A percentile compares a stretch with the other conserved stretches of the same genome.
Conservation (phyloP, 2,888 invertebrate genomes). For the Ectemnius cavifrons region DNA sequence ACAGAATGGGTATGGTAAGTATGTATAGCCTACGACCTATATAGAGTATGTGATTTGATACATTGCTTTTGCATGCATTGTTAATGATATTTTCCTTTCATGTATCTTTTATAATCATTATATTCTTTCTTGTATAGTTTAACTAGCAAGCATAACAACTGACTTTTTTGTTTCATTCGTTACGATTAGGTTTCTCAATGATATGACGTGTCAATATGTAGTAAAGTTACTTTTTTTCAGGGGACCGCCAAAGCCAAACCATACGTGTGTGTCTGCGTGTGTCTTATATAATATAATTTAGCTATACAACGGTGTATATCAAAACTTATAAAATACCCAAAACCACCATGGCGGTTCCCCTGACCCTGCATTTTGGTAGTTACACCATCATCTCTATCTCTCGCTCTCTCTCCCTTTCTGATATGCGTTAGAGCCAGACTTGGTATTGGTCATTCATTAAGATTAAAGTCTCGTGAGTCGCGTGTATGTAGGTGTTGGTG, state of each 20-base stretch:
- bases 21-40: conserved; percentile 66
- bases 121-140: conserved; percentile 63
- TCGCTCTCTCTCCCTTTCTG: conserved; percentile 68
- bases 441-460: conserved; percentile 72
- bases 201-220: conserved; percentile 76
- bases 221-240: conserved; percentile 64
- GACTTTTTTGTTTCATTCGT: conserved; percentile 59
- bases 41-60: conserved; percentile 75
- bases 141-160: conserved; percentile 76
- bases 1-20: conserved; percentile 72
- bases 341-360: conserved; percentile 70
- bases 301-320: conserved; percentile 74
- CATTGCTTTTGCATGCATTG: conserved; percentile 75
- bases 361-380: conserved; percentile 60
- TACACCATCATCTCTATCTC: conserved; percentile 65
- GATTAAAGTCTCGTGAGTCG: conserved; percentile 46
- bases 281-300: conserved; percentile 68
- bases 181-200: conserved; percentile 67
- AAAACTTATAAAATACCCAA: conserved; percentile 78
- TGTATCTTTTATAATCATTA: conserved; percentile 60
- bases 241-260: conserved; percentile 70
- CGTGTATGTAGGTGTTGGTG: not conserved
- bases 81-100: conserved; percentile 62
- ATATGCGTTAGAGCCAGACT: conserved; percentile 77
- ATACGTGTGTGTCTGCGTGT: conserved; percentile 46